Evolutionary conservation across 2,113 vertebrate genomes (phyloP).

Genomic region (Dasyornis broadbenti): DNA sequence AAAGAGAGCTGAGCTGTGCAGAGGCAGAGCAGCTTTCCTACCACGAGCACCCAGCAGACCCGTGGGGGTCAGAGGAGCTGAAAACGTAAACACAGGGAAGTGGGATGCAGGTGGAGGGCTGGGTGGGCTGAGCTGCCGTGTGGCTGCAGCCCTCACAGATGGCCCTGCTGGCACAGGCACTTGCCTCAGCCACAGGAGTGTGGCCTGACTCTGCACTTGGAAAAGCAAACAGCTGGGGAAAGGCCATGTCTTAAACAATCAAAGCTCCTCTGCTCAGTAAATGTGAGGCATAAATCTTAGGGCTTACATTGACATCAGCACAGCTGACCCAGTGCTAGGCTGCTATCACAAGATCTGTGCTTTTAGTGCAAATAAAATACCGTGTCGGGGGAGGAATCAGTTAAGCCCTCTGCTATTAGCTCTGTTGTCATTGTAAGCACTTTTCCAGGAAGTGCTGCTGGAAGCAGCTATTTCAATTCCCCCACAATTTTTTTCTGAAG

Average conservation of each 20-base stretch:
- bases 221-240: not conserved
- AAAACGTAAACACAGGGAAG: not conserved
- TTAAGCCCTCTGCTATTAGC: not conserved
- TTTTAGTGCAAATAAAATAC: not conserved
- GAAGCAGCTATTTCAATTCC: not conserved
- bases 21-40: not conserved
- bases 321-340: not conserved
- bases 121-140: not conserved
- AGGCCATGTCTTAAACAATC: not conserved
- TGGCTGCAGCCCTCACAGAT: not conserved
- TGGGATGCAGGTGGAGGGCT: not conserved
- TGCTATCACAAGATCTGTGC: not conserved
- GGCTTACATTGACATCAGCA: not conserved
- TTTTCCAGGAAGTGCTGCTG: not conserved
- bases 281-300: not conserved
- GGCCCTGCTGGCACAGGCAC: not conserved
- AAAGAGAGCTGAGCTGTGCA: not conserved
- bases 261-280: not conserved
- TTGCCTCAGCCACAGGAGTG: not conserved
- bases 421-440: not conserved
- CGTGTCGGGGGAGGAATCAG: not conserved
- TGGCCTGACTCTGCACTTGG: not conserved
- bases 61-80: not conserved
- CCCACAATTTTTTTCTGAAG: not conserved
- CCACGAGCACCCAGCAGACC: accelerated